A percentile compares a stretch with the other conserved stretches of the same genome.
These are phyloP conservation scores for Anolis carolinensis DNA, from an alignment of 2,113 vertebrate genomes.

Conservation along the genomic window DNA sequence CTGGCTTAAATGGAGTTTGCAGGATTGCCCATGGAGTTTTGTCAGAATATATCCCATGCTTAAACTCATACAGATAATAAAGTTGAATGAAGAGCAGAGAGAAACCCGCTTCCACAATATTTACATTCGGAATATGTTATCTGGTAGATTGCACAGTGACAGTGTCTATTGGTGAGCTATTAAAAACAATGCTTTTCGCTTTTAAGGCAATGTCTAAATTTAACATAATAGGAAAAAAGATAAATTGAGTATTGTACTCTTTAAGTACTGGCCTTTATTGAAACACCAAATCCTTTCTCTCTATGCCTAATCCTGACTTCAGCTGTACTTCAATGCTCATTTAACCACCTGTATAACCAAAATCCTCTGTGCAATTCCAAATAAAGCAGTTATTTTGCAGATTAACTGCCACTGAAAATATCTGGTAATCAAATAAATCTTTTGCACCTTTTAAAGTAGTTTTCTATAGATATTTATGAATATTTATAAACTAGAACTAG, in stretches of 20 bases:
- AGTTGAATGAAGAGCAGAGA: slow-evolving; percentile 14
- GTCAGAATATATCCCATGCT: slow-evolving; percentile 46
- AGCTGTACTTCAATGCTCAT: slow-evolving; percentile 41
- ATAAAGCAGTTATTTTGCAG: slow-evolving; percentile 45
- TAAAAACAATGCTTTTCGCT: slow-evolving; percentile 61
- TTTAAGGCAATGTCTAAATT: slow-evolving; percentile 65
- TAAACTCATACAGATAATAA: slow-evolving; percentile 56
- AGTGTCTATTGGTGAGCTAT: slow-evolving; percentile 47
- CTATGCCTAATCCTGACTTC: neutral
- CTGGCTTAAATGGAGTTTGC: slow-evolving; percentile 38
- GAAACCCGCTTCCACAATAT: slow-evolving; percentile 35
- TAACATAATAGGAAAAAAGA: slow-evolving; percentile 45
- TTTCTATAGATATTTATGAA: slow-evolving; percentile 33
- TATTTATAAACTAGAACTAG: slow-evolving; percentile 52
- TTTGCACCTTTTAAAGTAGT: slow-evolving; percentile 39
- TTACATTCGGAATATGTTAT: slow-evolving; percentile 46
- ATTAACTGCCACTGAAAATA: slow-evolving; percentile 59
- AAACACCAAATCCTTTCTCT: slow-evolving; percentile 21
- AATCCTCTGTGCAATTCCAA: slow-evolving; percentile 49
- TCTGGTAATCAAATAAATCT: slow-evolving; percentile 12
- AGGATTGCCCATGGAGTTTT: slow-evolving; percentile 49
- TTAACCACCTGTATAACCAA: slow-evolving; percentile 49
- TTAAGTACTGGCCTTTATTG: slow-evolving; percentile 50
- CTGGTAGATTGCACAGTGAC: slow-evolving; percentile 72
- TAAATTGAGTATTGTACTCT: slow-evolving; percentile 30